Conservation (phyloP, 1,140 invertebrate genomes). For the Wiebesia pumilae region DNA sequence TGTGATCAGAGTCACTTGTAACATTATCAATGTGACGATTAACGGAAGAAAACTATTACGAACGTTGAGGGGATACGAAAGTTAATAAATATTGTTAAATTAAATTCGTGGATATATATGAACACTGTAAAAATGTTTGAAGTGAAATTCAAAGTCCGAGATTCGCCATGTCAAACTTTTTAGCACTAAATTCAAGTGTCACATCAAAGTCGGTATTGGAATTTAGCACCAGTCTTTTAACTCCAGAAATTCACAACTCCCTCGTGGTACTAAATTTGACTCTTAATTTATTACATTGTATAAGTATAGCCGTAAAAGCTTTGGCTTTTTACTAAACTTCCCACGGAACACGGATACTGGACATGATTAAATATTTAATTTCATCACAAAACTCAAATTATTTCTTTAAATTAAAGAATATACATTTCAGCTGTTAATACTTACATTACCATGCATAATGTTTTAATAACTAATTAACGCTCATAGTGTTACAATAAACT, state of each 20-base stretch:
- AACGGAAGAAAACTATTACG: not conserved
- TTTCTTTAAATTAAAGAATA: not conserved
- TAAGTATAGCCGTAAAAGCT: not conserved
- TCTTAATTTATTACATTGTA: constrained; percentile 18
- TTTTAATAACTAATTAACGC: constrained; percentile 1
- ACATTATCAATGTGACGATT: not conserved
- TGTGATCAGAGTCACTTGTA: not conserved
- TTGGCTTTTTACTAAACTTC: not conserved
- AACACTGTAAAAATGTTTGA: not conserved
- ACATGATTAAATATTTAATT: not conserved
- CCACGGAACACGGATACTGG: too few relatives aligned
- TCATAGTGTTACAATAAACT: not conserved
- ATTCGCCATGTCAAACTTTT: constrained; percentile 17
- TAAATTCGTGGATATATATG: not conserved
- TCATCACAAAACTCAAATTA: not conserved
- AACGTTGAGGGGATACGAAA: not conserved
- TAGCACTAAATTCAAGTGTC: constrained; percentile 17
- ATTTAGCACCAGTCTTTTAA: constrained; percentile 19
- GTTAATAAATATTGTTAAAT: not conserved
- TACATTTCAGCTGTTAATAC: not conserved
- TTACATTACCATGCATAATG: too few relatives aligned
- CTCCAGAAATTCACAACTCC: constrained; percentile 17
- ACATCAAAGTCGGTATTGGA: constrained; percentile 12
- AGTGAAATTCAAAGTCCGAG: not conserved
- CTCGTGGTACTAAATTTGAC: not conserved